Percentiles rank a stretch among this genome's conserved stretches.
Evolutionary conservation across 2,888 invertebrate species (phyloP).

Genomic region (Pollenia griseotomentosa): DNA sequence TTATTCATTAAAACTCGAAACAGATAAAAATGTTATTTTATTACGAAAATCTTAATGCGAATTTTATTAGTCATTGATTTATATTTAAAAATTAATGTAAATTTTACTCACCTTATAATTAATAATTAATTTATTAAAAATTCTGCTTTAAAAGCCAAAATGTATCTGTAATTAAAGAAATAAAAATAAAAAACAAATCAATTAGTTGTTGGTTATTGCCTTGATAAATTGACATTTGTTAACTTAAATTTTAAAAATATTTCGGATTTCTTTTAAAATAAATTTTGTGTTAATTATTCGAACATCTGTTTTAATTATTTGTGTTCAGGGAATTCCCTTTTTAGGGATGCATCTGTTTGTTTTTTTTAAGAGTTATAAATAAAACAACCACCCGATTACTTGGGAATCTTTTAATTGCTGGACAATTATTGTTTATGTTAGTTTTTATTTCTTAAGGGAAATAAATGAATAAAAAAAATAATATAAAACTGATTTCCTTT

Average conservation of each 20-base stretch:
- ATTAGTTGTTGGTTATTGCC: conserved; percentile 44
- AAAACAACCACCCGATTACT: not conserved
- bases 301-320: conserved; percentile 42
- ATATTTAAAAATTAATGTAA: conserved; percentile 6
- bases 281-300: conserved; percentile 10
- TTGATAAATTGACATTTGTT: conserved; percentile 38
- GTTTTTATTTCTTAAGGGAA: not conserved
- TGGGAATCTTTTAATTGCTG: not conserved
- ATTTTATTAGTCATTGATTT: conserved; percentile 42
- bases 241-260: not conserved
- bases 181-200: conserved; percentile 54
- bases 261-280: not conserved
- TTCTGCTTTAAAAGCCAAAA: conserved; percentile 37
- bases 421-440: conserved; percentile 1
- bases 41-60: not conserved
- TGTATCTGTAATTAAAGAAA: conserved; percentile 61
- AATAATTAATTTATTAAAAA: conserved; percentile 61
- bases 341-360: not conserved
- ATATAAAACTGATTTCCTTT: conserved; percentile 43
- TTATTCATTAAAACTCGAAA: not conserved
- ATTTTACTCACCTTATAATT: conserved; percentile 68
- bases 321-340: conserved; percentile 11
- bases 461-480: not conserved
- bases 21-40: not conserved
- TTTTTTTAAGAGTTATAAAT: not conserved